phyloP scores from a whole-genome alignment of 2,113 vertebrate genomes.

The Rissa tridactyla region DNA sequence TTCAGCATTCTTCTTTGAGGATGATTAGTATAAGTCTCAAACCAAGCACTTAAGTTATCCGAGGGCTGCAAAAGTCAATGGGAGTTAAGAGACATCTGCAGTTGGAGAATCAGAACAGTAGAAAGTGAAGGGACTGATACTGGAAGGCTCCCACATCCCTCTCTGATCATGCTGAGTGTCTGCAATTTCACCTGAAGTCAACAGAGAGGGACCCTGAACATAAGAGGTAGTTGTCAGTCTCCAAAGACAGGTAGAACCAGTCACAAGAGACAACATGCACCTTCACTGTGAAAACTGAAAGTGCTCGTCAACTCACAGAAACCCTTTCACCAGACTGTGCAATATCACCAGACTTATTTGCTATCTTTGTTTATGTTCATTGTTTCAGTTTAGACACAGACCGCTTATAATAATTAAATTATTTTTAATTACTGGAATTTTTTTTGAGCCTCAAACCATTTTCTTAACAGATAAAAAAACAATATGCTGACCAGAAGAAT shows the following conservation, averaged over 20 bases:
- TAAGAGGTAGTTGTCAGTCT: neutral
- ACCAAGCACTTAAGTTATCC: neutral
- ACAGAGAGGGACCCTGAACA: neutral
- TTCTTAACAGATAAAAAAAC: neutral
- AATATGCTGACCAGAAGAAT: neutral
- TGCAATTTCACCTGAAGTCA: neutral
- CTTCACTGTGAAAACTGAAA: neutral
- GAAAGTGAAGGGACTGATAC: neutral
- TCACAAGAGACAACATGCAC: neutral
- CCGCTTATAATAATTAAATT: neutral
- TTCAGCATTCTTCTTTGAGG: neutral
- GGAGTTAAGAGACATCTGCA: neutral
- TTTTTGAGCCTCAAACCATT: neutral
- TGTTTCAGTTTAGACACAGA: neutral
- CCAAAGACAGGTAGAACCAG: neutral
- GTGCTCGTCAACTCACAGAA: neutral
- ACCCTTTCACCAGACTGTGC: neutral
- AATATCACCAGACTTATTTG: neutral
- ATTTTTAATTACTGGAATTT: neutral
- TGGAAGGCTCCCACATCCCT: neutral
- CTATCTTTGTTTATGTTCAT: neutral
- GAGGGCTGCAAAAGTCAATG: neutral
- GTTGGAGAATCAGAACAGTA: neutral
- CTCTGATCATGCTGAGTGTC: neutral
- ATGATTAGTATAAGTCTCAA: neutral